phyloP scores from a whole-genome alignment of 2,888 invertebrate genomes.

The Macrosiphum euphorbiae region DNA sequence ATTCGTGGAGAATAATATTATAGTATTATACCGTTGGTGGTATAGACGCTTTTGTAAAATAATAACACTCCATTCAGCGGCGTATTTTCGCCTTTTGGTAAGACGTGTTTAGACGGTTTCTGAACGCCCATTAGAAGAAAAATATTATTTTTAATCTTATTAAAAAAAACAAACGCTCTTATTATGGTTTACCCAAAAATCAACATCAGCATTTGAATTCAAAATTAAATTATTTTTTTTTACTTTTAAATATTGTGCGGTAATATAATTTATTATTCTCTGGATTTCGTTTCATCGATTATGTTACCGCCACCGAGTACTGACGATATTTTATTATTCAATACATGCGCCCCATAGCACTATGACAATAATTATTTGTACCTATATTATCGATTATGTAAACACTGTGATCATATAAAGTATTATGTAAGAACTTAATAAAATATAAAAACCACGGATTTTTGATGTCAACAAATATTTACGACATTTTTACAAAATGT shows the following conservation, averaged over 20 bases:
- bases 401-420: background rate
- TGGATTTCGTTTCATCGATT: background rate
- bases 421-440: background rate
- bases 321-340: background rate
- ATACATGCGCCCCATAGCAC: background rate
- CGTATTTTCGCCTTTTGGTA: background rate
- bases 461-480: background rate
- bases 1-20: background rate
- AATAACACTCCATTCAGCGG: background rate
- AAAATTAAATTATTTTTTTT: background rate
- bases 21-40: background rate
- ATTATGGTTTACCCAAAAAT: background rate
- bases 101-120: background rate
- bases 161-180: background rate
- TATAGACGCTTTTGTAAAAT: background rate
- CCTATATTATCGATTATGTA: background rate
- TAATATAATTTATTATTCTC: background rate
- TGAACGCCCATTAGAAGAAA: background rate
- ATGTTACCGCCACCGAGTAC: background rate
- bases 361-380: background rate
- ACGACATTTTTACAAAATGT: rapidly evolving
- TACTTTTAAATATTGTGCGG: background rate
- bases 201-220: background rate
- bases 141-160: background rate
- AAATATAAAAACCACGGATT: background rate